phyloP scores from a whole-genome alignment of 2,797 vertebrate genomes.

The Limosa lapponica region DNA sequence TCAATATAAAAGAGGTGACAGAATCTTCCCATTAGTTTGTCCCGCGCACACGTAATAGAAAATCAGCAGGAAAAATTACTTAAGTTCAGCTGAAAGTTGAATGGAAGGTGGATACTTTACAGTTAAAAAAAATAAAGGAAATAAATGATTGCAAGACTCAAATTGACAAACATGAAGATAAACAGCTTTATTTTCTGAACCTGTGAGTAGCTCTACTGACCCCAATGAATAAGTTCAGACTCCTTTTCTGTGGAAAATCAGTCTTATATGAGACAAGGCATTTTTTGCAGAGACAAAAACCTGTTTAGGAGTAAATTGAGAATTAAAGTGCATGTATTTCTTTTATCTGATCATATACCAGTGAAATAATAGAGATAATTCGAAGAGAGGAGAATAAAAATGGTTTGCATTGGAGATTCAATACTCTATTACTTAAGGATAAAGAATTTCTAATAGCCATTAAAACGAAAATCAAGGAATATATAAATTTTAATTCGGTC shows the following conservation, averaged over 20 bases:
- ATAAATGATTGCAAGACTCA: background rate
- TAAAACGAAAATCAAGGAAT: slow-evolving; percentile 78
- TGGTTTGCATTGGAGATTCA: slow-evolving; percentile 74
- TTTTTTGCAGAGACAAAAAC: slow-evolving; percentile 34
- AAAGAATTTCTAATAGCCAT: slow-evolving; percentile 80
- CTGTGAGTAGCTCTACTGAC: background rate
- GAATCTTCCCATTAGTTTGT: background rate
- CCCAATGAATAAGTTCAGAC: background rate
- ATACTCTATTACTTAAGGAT: slow-evolving; percentile 78
- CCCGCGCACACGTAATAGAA: background rate
- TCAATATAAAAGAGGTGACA: background rate
- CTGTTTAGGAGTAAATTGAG: slow-evolving; percentile 58
- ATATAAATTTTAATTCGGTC: slow-evolving; percentile 79
- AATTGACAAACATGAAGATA: background rate
- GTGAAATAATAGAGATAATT: slow-evolving; percentile 73
- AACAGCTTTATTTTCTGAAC: background rate
- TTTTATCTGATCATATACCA: slow-evolving; percentile 64
- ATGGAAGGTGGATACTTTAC: background rate
- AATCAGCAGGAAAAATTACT: background rate
- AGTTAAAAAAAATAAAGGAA: background rate
- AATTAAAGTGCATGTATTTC: slow-evolving; percentile 59
- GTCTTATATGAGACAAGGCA: background rate
- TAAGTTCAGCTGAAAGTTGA: background rate
- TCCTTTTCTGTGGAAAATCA: background rate
- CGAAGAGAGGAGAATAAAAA: slow-evolving; percentile 70